Percentiles rank a stretch among this genome's conserved stretches.
These are phyloP conservation scores for Drosophila demipolita DNA, from an alignment of 2,888 invertebrate species.

Conservation along the genomic window DNA sequence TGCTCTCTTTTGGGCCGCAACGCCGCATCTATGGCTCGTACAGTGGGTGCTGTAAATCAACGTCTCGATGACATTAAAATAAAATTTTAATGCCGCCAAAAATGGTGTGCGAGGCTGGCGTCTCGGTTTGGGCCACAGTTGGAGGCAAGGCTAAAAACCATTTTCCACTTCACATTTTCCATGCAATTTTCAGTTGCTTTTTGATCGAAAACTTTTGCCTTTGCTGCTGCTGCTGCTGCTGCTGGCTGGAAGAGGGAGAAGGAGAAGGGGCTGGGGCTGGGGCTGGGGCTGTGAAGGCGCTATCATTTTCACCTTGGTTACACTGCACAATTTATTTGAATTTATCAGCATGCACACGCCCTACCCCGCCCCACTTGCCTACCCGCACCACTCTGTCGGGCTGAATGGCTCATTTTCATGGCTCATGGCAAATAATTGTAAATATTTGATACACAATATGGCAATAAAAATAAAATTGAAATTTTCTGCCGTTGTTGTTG, in stretches of 20 bases:
- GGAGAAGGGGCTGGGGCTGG: no score
- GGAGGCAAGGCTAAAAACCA: conserved; percentile 12
- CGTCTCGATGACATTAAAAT: conserved; percentile 84
- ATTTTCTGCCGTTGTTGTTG: conserved; percentile 54
- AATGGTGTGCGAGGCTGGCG: conserved; percentile 30
- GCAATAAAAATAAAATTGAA: conserved; percentile 84
- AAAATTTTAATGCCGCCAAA: conserved; percentile 82
- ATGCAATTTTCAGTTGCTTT: conserved; percentile 56
- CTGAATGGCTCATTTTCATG: conserved; percentile 70
- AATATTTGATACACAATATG: conserved; percentile 83
- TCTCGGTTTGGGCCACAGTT: conserved; percentile 34
- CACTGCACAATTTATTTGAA: conserved; percentile 81
- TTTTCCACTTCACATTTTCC: conserved; percentile 45
- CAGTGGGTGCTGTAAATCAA: conserved; percentile 80
- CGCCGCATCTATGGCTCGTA: background rate
- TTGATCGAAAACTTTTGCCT: conserved; percentile 75
- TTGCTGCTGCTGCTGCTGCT: conserved; percentile 32
- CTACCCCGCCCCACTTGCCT: conserved; percentile 1
- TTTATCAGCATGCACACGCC: conserved; percentile 66
- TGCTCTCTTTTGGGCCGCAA: background rate
- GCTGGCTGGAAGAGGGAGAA: no score
- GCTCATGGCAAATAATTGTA: conserved; percentile 83
- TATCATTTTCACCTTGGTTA: conserved; percentile 83
- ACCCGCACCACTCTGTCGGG: conserved; percentile 29
- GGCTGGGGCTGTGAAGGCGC: conserved; percentile 24